Conservation (phyloP, 2,888 invertebrate genomes). For the Eupeodes luniger region DNA sequence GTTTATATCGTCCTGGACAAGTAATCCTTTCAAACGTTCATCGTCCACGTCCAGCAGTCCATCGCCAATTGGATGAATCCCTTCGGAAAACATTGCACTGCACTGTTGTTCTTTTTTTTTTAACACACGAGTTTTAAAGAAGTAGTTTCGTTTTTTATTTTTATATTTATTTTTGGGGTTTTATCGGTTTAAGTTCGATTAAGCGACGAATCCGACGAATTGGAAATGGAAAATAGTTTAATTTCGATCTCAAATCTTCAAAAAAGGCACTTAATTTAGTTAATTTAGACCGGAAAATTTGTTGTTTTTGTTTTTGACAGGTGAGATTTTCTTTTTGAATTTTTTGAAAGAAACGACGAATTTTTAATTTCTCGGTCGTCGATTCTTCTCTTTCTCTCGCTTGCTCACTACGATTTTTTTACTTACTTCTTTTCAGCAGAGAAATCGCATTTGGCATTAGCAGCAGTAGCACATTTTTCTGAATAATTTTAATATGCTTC, state of each 20-base stretch:
- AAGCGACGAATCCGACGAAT: conserved; percentile 26
- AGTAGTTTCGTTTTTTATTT: conserved; percentile 24
- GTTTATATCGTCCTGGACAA: conserved; percentile 90
- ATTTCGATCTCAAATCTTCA: conserved; percentile 20
- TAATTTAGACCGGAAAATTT: conserved; percentile 31
- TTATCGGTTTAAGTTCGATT: conserved; percentile 30
- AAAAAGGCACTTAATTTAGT: conserved; percentile 32
- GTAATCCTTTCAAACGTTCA: conserved; percentile 88
- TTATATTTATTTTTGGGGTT: neutral
- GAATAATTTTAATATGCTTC: conserved; percentile 41
- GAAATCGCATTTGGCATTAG: conserved; percentile 75
- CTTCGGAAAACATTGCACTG: conserved; percentile 81
- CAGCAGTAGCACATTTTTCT: conserved; percentile 65
- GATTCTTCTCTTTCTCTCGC: conserved; percentile 35
- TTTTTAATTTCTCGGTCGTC: conserved; percentile 37
- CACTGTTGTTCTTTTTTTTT: neutral
- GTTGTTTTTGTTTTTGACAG: conserved; percentile 61
- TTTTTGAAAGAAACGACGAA: conserved; percentile 56
- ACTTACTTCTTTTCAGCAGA: conserved; percentile 70
- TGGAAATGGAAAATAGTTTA: conserved; percentile 5
- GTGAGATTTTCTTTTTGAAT: conserved; percentile 56
- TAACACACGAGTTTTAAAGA: conserved; percentile 4
- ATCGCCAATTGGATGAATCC: conserved; percentile 85
- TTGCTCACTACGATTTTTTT: conserved; percentile 40
- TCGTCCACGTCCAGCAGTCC: conserved; percentile 90